Conservation (phyloP, 2,888 invertebrate species). For the Chrysopilus asiliformis region DNA sequence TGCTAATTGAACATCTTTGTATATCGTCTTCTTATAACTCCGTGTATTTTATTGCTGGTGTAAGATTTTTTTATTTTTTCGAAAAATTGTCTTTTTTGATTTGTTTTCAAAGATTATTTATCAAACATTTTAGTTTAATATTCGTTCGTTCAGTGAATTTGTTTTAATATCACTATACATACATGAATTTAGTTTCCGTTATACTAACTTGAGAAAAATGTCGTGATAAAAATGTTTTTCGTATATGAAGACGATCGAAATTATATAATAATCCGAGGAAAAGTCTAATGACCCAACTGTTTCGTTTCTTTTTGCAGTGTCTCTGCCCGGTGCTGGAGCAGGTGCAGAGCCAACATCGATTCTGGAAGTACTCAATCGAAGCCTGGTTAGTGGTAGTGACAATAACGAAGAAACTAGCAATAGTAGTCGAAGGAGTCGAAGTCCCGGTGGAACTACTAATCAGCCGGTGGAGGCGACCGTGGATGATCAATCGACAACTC, state of each 20-base stretch:
- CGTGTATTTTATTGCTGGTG: background rate
- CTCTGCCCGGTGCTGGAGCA: slow-evolving; percentile 36
- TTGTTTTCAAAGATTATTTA: background rate
- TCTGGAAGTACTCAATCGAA: slow-evolving; percentile 30
- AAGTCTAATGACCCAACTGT: too few relatives aligned
- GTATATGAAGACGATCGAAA: slow-evolving; percentile 2
- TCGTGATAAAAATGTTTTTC: background rate
- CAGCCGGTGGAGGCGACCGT: slow-evolving; percentile 12
- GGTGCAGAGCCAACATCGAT: slow-evolving; percentile 32
- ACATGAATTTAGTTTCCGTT: background rate
- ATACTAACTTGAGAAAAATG: background rate
- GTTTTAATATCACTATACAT: background rate
- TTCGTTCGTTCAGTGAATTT: slow-evolving; percentile 2
- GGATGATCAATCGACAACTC: slow-evolving; percentile 16
- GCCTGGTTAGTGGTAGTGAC: slow-evolving; percentile 19
- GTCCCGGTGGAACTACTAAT: too few relatives aligned
- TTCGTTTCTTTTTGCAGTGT: slow-evolving; percentile 28
- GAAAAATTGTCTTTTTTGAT: background rate
- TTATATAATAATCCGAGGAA: slow-evolving; percentile 3
- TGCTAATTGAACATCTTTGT: slow-evolving; percentile 7
- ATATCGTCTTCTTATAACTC: slow-evolving; percentile 5
- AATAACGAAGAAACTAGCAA: too few relatives aligned
- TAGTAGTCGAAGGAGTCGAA: too few relatives aligned
- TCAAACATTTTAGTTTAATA: slow-evolving; percentile 5
- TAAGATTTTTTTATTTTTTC: background rate